Conservation (phyloP, 1,140 invertebrate species). For the Anthonomus grandis region DNA sequence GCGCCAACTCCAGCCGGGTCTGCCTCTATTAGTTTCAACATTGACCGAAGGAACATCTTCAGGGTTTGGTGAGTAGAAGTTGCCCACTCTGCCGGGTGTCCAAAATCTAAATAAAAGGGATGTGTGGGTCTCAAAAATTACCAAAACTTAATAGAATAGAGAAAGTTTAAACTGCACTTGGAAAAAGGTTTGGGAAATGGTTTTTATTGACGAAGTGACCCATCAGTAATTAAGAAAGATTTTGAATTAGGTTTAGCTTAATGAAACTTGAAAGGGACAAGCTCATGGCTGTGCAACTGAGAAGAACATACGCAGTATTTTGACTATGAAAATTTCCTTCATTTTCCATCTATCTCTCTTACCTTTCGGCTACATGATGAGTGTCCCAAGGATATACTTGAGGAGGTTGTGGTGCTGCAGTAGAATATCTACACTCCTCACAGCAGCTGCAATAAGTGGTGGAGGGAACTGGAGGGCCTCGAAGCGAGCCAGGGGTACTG, state of each 20-base stretch:
- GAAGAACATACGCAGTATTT: no score
- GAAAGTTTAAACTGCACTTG: no score
- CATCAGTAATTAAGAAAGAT: no score
- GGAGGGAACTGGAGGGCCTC: constrained; percentile 43
- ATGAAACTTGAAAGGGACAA: no score
- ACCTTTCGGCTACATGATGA: constrained; percentile 48
- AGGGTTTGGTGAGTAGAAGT: constrained; percentile 79
- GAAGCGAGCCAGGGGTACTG: constrained; percentile 49
- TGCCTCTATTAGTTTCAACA: constrained; percentile 50
- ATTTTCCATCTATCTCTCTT: no score
- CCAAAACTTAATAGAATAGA: no score
- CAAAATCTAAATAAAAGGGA: constrained; percentile 47
- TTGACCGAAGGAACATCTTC: constrained; percentile 48
- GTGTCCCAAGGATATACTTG: constrained; percentile 53
- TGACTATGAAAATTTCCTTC: no score
- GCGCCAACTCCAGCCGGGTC: constrained; percentile 59
- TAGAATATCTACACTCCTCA: constrained; percentile 64
- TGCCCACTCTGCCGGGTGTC: constrained; percentile 60
- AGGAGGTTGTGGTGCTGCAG: constrained; percentile 52
- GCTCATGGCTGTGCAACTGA: no score
- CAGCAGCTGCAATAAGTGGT: constrained; percentile 65
- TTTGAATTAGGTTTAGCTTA: no score
- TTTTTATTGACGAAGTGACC: not conserved
- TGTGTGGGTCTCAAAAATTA: no score
- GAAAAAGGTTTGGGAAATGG: no score